Base-by-base conservation (phyloP, 2,113 vertebrate genomes). In the Egretta garzetta region DNA sequence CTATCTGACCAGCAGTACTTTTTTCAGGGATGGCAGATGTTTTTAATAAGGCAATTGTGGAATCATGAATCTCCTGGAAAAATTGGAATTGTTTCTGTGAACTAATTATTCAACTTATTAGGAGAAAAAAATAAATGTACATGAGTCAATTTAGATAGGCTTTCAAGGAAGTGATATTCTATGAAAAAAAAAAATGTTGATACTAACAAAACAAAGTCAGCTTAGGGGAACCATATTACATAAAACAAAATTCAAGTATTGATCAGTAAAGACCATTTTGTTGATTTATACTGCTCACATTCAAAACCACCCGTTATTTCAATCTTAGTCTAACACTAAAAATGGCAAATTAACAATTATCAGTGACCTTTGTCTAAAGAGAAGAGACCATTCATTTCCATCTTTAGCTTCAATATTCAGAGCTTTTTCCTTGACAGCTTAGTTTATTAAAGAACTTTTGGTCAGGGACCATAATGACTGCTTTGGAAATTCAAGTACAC, bases 21-120 rank as follows among this genome's bases (percentile, higher is more conserved):
- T 73, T 68, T 79, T 64, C 80, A 93, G 89, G 14, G 70, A 35
- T 64, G 7, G 64, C 4, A 81, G 33, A 14, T 49, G 39, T 24
- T 79, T 93, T 96, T 43, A 93, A 64, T 28, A 30, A 15, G 20
- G 58, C 33, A 75, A 20, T 12, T 53, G 49, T 27, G 21, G 55
- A 97, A 80, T 75, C 68, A 77, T 14, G 17, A 64, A 32, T 62
- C 91, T 97, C 66, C 72, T 95, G 68, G 67, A 92, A 96, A 96
- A 94, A 93, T 14, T 2, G 4, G 15, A 88, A 94, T 12, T 45
- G n/a, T 84, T 95, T 90, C 26, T 92, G 60, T 53, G 88, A 58
- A 76, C 22, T 16, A 64, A 39, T 30, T 72, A 77, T 47, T 92
- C 14, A 47, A 11, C 6, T 76, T 93, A 32, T 3, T 59, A 41